Conservation (phyloP, 2,888 invertebrate species). For the Athalia cordata region DNA sequence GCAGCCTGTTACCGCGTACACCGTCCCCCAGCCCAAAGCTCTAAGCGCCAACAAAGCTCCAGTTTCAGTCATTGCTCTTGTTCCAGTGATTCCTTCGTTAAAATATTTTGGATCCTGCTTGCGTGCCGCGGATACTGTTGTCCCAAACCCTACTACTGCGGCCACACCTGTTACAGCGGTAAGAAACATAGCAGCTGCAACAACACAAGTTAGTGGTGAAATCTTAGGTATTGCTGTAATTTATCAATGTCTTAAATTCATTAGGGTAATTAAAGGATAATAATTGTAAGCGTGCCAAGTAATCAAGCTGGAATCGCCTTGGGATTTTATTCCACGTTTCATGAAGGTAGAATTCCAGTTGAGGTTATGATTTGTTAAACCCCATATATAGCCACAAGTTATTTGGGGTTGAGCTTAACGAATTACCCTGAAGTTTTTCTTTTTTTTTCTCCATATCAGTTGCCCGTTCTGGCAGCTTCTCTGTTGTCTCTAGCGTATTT, state of each 20-base stretch:
- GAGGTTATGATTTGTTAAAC: constrained; percentile 32
- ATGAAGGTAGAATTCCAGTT: not conserved
- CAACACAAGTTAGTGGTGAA: constrained; percentile 59
- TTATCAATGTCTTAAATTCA: too few relatives aligned
- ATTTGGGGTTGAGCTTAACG: constrained; percentile 13
- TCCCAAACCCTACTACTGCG: constrained; percentile 87
- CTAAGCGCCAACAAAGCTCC: constrained; percentile 86
- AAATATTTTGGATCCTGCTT: constrained; percentile 88
- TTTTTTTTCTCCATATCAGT: constrained; percentile 51
- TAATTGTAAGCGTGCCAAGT: not conserved
- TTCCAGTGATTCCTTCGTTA: constrained; percentile 81
- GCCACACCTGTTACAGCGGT: constrained; percentile 86
- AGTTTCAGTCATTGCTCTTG: constrained; percentile 81
- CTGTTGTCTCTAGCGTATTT: constrained; percentile 42
- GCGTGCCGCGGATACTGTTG: constrained; percentile 85
- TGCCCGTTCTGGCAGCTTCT: constrained; percentile 50
- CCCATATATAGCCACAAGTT: not conserved
- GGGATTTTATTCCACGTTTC: not conserved
- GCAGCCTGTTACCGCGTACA: constrained; percentile 91
- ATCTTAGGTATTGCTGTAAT: constrained; percentile 3
- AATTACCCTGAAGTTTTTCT: constrained; percentile 61
- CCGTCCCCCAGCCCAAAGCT: constrained; percentile 91
- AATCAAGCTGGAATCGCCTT: not conserved
- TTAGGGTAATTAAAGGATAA: not conserved
- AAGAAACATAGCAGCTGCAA: constrained; percentile 82